Base-by-base conservation (phyloP, 2,797 vertebrate species). In the Centropyge bicolor region DNA sequence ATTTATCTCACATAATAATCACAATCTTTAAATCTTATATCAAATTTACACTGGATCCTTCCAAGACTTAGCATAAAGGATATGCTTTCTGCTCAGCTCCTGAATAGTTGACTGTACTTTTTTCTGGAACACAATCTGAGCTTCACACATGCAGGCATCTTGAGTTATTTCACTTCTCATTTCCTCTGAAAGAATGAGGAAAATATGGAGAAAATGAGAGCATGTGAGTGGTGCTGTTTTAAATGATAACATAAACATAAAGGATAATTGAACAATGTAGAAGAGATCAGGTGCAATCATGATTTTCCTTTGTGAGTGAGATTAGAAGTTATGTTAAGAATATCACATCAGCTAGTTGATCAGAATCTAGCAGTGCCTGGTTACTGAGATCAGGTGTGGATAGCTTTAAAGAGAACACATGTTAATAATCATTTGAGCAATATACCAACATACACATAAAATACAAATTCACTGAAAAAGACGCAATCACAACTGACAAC, bases 111-210 rank as follows among this genome's bases (percentile, higher is more conserved):
- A 95, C 80, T 96, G 96, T 78, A 98, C 95, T 14, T 96, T 96
- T 60, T 93, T 95, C 93, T 98, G 98, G 93, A 99, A 97, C 0
- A 94, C 92, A 86, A 97, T 89, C 61, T 97, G 96, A 83, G 97
- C 97, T 90, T 97, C 96, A 92, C 98, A 99, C 82, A 97, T 96
- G 91, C 98, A 99, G 35, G 96, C 93, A 2, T 98, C 96, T 73
- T 92, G 87, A 36, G 94, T 94, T 85, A 96, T 12, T 16, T 96
- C 94, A 76, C 94, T 90, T 46, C 93, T 93, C 72, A 90, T 93
- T 92, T 98, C 97, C 91, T 97, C 96, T 93, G 93, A 77, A 92
- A 91, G 16, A 81, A 65, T 2, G 5, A 78, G 19, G 72, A 31
- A 79, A 59, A 65, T 5, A 52, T 6, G 4, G 19, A 59, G 19